Evolutionary conservation across 2,888 invertebrate genomes (phyloP).

Genomic region (Sussaba pulchella): DNA sequence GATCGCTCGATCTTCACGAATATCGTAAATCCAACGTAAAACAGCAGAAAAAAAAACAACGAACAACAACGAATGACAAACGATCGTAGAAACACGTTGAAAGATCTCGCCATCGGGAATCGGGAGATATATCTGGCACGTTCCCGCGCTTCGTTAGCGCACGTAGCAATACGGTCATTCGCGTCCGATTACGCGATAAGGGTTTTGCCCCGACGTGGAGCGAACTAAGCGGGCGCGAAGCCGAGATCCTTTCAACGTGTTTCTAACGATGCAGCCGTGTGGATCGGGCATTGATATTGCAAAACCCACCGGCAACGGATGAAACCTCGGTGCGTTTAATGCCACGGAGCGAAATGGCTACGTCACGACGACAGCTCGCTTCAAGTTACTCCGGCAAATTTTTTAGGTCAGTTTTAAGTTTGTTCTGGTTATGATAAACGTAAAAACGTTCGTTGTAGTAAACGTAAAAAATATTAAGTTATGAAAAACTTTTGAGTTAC

Average conservation of each 20-base stretch:
- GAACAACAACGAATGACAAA: constrained; percentile 14
- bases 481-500: too few species aligned
- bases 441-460: too few species aligned
- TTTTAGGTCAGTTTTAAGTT: too few species aligned
- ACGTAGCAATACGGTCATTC: not conserved
- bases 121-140: constrained; percentile 10
- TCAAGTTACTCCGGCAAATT: too few species aligned
- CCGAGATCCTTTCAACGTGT: not conserved
- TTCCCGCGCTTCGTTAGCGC: not conserved
- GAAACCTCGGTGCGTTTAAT: too few species aligned
- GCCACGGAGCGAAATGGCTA: not conserved
- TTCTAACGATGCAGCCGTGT: constrained; percentile 10
- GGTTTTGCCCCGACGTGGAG: not conserved
- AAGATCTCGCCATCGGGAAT: constrained; percentile 11
- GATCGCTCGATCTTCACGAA: too few species aligned
- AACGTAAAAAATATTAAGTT: too few species aligned
- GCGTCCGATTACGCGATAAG: constrained; percentile 12
- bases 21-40: too few species aligned
- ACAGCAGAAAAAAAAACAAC: too few species aligned
- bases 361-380: too few species aligned
- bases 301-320: not conserved
- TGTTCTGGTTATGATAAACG: too few species aligned
- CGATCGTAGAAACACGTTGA: constrained; percentile 13
- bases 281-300: not conserved
- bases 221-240: not conserved